Percentiles rank a stretch among this genome's conserved stretches.
These are phyloP conservation scores for Acholoe squamosa DNA, from an alignment of 2,888 invertebrate species.

Conservation along the genomic window DNA sequence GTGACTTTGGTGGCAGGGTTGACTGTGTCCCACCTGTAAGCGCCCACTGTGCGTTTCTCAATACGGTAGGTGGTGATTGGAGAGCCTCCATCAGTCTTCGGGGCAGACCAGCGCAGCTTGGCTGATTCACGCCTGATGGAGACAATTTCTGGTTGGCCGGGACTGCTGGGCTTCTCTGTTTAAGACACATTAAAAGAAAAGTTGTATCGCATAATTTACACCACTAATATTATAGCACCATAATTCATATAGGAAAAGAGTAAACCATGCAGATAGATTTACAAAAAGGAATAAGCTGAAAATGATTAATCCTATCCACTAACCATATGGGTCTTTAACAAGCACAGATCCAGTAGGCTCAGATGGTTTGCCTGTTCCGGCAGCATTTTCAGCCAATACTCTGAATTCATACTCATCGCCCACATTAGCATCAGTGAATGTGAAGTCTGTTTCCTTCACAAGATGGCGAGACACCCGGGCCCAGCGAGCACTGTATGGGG, in stretches of 20 bases:
- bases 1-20: conserved; percentile 66
- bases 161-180: conserved; percentile 72
- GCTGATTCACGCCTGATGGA: conserved; percentile 70
- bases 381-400: conserved; percentile 92
- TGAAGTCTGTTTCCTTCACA: conserved; percentile 67
- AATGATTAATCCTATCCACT: too few relatives aligned
- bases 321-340: conserved; percentile 91
- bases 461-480: conserved; percentile 69
- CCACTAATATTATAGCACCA: too few relatives aligned
- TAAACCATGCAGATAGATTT: too few relatives aligned
- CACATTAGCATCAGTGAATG: conserved; percentile 68
- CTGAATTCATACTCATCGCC: conserved; percentile 89
- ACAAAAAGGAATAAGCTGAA: too few relatives aligned
- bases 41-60: conserved; percentile 72
- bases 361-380: conserved; percentile 85
- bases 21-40: conserved; percentile 65
- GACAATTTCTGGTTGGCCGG: conserved; percentile 71
- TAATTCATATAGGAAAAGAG: too few relatives aligned
- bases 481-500: conserved; percentile 84
- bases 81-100: conserved; percentile 74
- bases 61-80: conserved; percentile 74
- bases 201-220: too few relatives aligned
- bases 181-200: not conserved
- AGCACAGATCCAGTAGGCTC: conserved; percentile 87
- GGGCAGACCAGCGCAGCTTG: conserved; percentile 71